These are phyloP conservation scores for Marronus borbonicus DNA, from an alignment of 2,888 invertebrate genomes.

Conservation along the genomic window DNA sequence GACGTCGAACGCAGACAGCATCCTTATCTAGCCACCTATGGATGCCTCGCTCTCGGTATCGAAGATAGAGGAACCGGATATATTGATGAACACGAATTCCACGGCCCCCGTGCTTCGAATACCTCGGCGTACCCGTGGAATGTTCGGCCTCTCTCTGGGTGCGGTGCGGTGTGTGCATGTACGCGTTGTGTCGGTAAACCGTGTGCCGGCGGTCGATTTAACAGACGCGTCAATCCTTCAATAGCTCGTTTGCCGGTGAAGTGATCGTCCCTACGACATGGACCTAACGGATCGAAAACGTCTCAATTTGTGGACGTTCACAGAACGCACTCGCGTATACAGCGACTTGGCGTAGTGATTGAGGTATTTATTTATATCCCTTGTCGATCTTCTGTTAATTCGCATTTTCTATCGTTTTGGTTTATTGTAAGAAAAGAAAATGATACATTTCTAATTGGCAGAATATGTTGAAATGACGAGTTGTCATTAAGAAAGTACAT, in stretches of 20 bases:
- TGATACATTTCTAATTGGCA: too few species aligned
- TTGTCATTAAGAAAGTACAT: too few species aligned
- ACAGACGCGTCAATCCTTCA: slow-evolving; percentile 22
- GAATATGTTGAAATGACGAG: too few species aligned
- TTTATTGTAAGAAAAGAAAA: too few species aligned
- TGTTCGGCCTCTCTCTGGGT: slow-evolving; percentile 8
- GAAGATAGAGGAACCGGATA: slow-evolving; percentile 5
- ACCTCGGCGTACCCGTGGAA: slow-evolving; percentile 28
- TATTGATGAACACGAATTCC: slow-evolving; percentile 34
- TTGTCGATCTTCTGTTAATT: too few species aligned
- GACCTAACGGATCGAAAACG: slow-evolving; percentile 27
- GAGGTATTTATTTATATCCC: too few species aligned
- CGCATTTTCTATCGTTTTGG: too few species aligned
- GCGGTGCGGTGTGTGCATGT: neutral
- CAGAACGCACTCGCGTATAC: neutral
- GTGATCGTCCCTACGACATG: neutral
- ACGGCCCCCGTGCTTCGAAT: slow-evolving; percentile 14
- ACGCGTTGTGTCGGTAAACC: neutral
- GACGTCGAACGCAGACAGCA: neutral
- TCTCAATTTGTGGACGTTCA: slow-evolving; percentile 22
- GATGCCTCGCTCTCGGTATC: neutral
- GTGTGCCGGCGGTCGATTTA: slow-evolving; percentile 13
- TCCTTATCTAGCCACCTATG: neutral
- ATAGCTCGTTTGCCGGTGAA: slow-evolving; percentile 6
- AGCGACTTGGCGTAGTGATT: too few species aligned